Percentiles rank a stretch among this genome's conserved stretches.
phyloP scores from a whole-genome alignment of 2,797 vertebrate genomes.

The Danio albolineatus region DNA sequence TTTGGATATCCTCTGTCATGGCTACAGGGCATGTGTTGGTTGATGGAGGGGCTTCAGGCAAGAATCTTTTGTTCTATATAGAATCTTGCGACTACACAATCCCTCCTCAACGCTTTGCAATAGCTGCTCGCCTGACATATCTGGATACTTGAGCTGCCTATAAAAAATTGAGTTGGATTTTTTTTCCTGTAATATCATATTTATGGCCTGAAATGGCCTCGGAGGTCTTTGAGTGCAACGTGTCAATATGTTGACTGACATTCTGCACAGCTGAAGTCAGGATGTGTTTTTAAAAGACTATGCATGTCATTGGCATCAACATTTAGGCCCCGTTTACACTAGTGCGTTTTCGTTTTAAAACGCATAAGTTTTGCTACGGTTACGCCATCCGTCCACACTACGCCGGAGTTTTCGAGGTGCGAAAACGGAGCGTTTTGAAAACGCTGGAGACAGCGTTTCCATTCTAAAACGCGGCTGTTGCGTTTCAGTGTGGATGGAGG shows the following conservation, averaged over 20 bases:
- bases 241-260: conserved; percentile 6
- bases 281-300: background rate
- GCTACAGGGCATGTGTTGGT: conserved; percentile 41
- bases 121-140: background rate
- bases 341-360: too few relatives aligned
- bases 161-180: conserved; percentile 19
- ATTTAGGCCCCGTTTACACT: too few relatives aligned
- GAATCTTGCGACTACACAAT: conserved; percentile 8
- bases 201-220: conserved; percentile 15
- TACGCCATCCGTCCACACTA: too few relatives aligned
- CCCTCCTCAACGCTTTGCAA: background rate
- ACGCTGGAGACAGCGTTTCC: too few relatives aligned
- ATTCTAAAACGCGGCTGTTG: too few relatives aligned
- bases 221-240: conserved; percentile 9
- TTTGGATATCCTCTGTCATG: conserved; percentile 40
- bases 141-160: background rate
- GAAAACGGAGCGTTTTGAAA: too few relatives aligned
- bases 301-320: background rate
- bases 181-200: conserved; percentile 25
- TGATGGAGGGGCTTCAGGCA: conserved; percentile 24
- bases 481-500: too few relatives aligned
- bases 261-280: conserved; percentile 10
- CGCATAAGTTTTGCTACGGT: too few relatives aligned
- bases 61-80: conserved; percentile 26
- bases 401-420: too few relatives aligned